A percentile compares a stretch with the other conserved stretches of the same genome.
phyloP scores from a whole-genome alignment of 53 echinoderm and acorn worm species.

The Stichopus horrens region DNA sequence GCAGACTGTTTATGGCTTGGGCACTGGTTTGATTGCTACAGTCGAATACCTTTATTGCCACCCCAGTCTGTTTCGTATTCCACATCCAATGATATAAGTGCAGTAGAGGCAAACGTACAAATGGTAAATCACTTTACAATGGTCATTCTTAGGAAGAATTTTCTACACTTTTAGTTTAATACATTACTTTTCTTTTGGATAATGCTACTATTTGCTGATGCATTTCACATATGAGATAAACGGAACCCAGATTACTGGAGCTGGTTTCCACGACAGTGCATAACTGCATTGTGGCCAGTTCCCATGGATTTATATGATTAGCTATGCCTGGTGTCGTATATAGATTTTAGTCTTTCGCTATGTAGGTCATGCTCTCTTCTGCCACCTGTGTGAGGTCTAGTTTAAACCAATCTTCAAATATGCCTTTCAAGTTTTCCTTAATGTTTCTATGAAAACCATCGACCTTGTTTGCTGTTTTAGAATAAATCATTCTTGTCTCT shows the following conservation, averaged over 20 bases:
- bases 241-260: neutral
- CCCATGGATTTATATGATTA: neutral
- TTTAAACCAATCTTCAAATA: neutral
- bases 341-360: slow-evolving; percentile 2
- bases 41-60: too few species aligned
- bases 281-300: neutral
- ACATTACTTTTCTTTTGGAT: too few species aligned
- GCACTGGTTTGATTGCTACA: too few species aligned
- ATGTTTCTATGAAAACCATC: neutral
- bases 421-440: slow-evolving; percentile 10
- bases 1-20: too few species aligned
- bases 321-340: slow-evolving; percentile 4
- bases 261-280: neutral
- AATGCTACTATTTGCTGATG: too few species aligned
- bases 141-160: too few species aligned
- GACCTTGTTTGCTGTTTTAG: slow-evolving; percentile 24
- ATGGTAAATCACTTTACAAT: too few species aligned
- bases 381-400: neutral
- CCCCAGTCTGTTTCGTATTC: too few species aligned
- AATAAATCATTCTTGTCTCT: slow-evolving; percentile 15
- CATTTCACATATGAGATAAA: neutral
- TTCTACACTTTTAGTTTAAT: too few species aligned
- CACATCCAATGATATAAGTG: too few species aligned
- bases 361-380: neutral
- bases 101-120: too few species aligned